Percentiles rank a stretch among this genome's conserved stretches.
These are phyloP conservation scores for Acanthochromis polyacanthus DNA, from an alignment of 2,113 vertebrate species.

Conservation along the genomic window DNA sequence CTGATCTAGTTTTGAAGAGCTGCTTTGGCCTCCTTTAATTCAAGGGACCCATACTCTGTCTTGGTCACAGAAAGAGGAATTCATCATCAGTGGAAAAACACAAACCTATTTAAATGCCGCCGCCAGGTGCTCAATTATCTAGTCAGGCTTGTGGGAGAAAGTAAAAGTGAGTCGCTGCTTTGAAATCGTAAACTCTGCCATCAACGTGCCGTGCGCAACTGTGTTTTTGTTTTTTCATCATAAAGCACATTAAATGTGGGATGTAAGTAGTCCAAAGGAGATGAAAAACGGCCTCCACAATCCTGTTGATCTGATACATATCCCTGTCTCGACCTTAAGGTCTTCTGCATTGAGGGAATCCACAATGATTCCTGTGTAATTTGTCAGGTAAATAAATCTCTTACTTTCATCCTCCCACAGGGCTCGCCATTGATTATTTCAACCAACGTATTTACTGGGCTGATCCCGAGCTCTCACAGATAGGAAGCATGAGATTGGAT, in stretches of 20 bases:
- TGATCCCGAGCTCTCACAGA: slow-evolving; percentile 94
- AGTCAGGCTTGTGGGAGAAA: slow-evolving; percentile 48
- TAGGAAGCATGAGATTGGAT: slow-evolving; percentile 94
- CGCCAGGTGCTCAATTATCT: slow-evolving; percentile 64
- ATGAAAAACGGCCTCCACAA: neutral
- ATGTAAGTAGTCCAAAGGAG: slow-evolving; percentile 32
- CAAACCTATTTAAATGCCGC: slow-evolving; percentile 66
- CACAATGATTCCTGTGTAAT: slow-evolving; percentile 54
- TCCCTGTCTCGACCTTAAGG: slow-evolving; percentile 28
- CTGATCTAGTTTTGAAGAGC: slow-evolving; percentile 77
- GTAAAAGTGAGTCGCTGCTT: slow-evolving; percentile 47
- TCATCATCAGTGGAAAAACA: slow-evolving; percentile 72
- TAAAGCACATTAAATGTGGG: slow-evolving; percentile 16
- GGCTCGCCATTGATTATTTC: slow-evolving; percentile 94
- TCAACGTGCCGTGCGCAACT: slow-evolving; percentile 9
- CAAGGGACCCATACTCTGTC: slow-evolving; percentile 64
- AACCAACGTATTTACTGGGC: slow-evolving; percentile 97
- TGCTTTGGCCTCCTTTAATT: slow-evolving; percentile 79
- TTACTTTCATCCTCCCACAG: slow-evolving; percentile 81
- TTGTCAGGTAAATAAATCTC: slow-evolving; percentile 72
- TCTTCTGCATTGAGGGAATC: slow-evolving; percentile 42
- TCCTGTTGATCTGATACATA: slow-evolving; percentile 23
- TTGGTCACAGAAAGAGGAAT: slow-evolving; percentile 68
- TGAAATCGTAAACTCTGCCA: slow-evolving; percentile 39
- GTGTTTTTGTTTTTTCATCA: slow-evolving; percentile 13